A percentile compares a stretch with the other conserved stretches of the same genome.
These are phyloP conservation scores for Percopsis transmontana DNA, from an alignment of 2,113 vertebrate genomes.

Conservation along the genomic window DNA sequence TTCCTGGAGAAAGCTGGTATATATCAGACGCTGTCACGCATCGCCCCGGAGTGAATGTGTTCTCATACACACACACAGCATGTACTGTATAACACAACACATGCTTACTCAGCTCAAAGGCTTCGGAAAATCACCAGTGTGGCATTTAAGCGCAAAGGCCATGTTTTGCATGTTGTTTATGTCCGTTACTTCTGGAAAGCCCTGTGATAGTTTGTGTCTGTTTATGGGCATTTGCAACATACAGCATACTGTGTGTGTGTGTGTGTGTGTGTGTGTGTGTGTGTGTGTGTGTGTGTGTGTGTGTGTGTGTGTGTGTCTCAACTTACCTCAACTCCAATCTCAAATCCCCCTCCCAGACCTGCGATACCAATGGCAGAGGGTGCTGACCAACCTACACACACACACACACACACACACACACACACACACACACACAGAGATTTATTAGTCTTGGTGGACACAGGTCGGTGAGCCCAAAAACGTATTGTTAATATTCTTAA, in stretches of 20 bases:
- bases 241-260: not conserved
- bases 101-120: no score
- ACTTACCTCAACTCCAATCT: slow-evolving; percentile 94
- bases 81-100: no score
- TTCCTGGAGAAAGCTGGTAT: no score
- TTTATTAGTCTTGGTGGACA: not conserved
- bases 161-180: not conserved
- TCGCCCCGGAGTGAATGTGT: no score
- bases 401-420: slow-evolving; percentile 5
- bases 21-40: no score
- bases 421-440: not conserved
- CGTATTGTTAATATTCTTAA: not conserved
- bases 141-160: not conserved
- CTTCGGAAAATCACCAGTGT: not conserved
- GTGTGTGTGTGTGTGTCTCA: slow-evolving; percentile 3
- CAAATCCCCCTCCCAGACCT: slow-evolving; percentile 95
- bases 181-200: not conserved
- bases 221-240: no score
- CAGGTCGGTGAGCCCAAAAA: not conserved
- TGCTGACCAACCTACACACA: slow-evolving; percentile 88
- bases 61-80: not conserved
- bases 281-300: slow-evolving; percentile 4
- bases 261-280: slow-evolving; percentile 11
- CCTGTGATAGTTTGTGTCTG: no score
- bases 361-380: slow-evolving; percentile 97